Evolutionary conservation across 2,888 invertebrate species (phyloP), one percentile per base, ranked within the genome.

Genomic region (Carpatolechia fugitivella): DNA sequence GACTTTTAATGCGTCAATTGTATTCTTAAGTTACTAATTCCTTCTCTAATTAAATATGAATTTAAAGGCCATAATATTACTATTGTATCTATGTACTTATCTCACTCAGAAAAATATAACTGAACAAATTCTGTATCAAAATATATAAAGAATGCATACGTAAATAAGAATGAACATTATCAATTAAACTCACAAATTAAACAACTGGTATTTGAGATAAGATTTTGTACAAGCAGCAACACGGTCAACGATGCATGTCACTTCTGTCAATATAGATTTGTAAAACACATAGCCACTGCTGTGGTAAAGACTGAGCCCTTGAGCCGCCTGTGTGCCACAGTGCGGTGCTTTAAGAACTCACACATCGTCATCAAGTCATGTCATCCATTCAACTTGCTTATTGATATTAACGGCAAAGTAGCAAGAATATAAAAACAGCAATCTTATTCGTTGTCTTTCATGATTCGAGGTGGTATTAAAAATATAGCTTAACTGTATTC

Each of bases 11-110:
- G 64, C 56, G 68, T 74, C 72, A 70, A 73, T 72, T 76, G 75
- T 74, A 76, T 72, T 24, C 78, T 79, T 82, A 82, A 72, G 64
- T 75, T 74, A 78, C 81, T 80, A 78, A 74, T 69, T 69, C 64
- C 72, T 69, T 66, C 68, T 57, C 61, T 76, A 72, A 63, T 66
- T 61, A 63, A 65, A 72, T 68, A 63, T 69, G 73, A 71, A 70
- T 72, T 75, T 64, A 74, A 82, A 82, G 83, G 82, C 82, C 77
- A 77, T 78, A 68, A 72, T 68, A 65, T 73, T 65, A 65, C 66
- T 65, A 65, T 64, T 64, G 64, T 64, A 63, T 64, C 60, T 64
- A 59, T 59, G 56, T 60, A 62, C 59, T 59, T 60, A 60, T 62
- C 62, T 60, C 59, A 61, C 55, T 60, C 58, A 50, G 56, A 50